Conservation (phyloP, 2,888 invertebrate species). For the Subacronicta megacephala region DNA sequence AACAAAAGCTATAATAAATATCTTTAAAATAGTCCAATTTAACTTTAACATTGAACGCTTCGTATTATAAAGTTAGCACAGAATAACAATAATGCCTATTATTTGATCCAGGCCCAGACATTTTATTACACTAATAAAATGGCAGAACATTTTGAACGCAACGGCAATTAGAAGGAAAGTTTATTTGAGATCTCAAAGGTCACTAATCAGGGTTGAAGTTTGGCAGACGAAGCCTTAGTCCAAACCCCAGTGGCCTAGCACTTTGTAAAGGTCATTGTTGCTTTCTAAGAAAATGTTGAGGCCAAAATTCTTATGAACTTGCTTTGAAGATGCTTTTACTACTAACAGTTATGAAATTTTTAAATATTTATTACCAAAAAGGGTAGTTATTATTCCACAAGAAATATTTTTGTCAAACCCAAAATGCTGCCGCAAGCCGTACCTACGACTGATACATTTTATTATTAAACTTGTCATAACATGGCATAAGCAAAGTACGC, state of each 20-base stretch:
- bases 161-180: conserved; percentile 48
- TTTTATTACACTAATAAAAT: conserved; percentile 44
- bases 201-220: conserved; percentile 39
- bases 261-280: conserved; percentile 11
- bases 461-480: conserved; percentile 18
- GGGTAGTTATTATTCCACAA: no score
- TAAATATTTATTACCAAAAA: no score
- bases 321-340: no score
- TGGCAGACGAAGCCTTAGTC: conserved; percentile 32
- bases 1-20: no score
- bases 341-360: no score
- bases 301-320: neutral
- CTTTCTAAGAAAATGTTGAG: conserved; percentile 6
- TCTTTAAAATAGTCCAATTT: conserved; percentile 16
- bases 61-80: conserved; percentile 17
- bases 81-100: conserved; percentile 27
- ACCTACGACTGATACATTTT: no score
- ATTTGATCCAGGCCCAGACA: conserved; percentile 35
- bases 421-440: no score
- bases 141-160: conserved; percentile 34
- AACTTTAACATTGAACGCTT: conserved; percentile 18
- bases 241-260: conserved; percentile 13
- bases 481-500: conserved; percentile 5
- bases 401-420: no score
- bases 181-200: conserved; percentile 43